phyloP scores from a whole-genome alignment of 2,797 vertebrate species.

The Semaprochilodus insignis region DNA sequence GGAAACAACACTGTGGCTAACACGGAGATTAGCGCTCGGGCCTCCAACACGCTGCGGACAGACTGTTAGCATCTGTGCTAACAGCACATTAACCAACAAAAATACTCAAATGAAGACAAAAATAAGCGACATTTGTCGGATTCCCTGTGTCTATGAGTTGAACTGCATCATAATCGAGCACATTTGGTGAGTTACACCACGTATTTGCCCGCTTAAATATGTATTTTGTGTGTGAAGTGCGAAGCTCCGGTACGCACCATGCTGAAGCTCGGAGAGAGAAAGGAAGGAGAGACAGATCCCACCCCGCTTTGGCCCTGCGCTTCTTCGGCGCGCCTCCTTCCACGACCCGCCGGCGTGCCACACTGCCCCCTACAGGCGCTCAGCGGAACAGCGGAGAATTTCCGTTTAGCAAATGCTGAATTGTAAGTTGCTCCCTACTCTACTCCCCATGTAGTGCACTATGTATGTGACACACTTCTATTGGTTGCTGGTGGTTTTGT shows the following conservation, averaged over 20 bases:
- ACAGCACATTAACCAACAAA: not conserved
- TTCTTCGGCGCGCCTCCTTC: not conserved
- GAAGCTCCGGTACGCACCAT: constrained; percentile 53
- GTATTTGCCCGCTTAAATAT: not conserved
- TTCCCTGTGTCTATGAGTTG: not conserved
- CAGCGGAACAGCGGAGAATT: not conserved
- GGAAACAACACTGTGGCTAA: not conserved
- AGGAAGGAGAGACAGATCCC: constrained; percentile 43
- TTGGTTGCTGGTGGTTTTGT: no score
- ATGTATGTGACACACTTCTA: no score
- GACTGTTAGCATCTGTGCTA: not conserved
- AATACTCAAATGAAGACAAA: not conserved
- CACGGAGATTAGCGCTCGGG: not conserved
- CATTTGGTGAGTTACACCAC: not conserved
- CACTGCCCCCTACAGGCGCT: constrained; percentile 6
- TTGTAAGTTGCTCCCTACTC: no score
- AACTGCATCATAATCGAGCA: not conserved
- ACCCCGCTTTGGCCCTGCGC: constrained; percentile 46
- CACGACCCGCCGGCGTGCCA: not conserved
- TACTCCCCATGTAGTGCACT: no score
- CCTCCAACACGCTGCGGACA: constrained; percentile 28
- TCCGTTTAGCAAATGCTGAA: not conserved
- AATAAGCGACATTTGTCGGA: not conserved
- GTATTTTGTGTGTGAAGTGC: not conserved
- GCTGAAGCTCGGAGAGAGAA: constrained; percentile 58